A percentile compares a stretch with the other conserved stretches of the same genome.
Conservation (phyloP, 92 coral and sea anemone genomes). For the Isaurus tuberculatus region DNA sequence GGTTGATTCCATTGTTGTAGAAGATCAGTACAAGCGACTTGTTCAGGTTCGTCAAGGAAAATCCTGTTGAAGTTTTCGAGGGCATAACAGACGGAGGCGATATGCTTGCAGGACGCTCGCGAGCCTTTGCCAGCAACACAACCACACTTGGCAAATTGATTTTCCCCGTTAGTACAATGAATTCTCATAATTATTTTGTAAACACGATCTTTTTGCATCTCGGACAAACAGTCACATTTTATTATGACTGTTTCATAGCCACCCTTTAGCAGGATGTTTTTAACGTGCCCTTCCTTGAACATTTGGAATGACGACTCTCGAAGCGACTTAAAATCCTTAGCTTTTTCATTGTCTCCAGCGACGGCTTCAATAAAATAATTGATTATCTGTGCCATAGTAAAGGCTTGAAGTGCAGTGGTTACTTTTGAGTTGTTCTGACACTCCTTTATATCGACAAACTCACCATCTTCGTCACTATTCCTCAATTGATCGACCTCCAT, state of each 20-base stretch:
- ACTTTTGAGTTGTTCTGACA: background rate
- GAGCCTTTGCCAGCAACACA: background rate
- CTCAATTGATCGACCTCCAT: background rate
- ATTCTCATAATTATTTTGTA: background rate
- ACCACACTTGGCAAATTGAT: background rate
- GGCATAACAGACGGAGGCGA: background rate
- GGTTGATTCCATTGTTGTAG: background rate
- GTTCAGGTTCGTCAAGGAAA: background rate
- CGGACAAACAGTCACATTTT: background rate
- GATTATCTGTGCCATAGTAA: too few relatives aligned
- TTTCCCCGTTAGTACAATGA: background rate
- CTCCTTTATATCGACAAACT: background rate
- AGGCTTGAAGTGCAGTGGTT: background rate
- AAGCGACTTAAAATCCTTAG: background rate
- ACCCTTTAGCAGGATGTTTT: background rate
- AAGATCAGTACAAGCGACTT: background rate
- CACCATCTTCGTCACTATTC: background rate
- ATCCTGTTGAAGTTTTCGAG: background rate
- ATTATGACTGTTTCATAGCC: too few relatives aligned
- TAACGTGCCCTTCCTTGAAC: conserved; percentile 10
- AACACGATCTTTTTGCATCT: background rate
- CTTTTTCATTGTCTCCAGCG: background rate
- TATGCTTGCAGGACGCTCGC: background rate
- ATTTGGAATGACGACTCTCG: background rate
- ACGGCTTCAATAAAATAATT: too few relatives aligned